A percentile compares a stretch with the other conserved stretches of the same genome.
These are phyloP conservation scores for Entomobrya proxima DNA, from an alignment of 2,888 invertebrate species.

Conservation along the genomic window DNA sequence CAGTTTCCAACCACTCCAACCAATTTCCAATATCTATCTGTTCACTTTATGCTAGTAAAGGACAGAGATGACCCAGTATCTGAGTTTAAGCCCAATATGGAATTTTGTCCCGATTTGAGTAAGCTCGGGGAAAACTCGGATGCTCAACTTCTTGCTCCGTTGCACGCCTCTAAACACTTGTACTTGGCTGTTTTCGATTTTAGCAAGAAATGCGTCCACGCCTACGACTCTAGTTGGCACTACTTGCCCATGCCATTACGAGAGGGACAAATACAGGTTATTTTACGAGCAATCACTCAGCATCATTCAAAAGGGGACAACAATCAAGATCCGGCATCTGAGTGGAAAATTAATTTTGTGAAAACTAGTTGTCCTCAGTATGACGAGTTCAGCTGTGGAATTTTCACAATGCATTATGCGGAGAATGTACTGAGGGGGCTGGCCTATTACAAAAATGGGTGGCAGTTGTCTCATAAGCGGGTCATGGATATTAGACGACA, in stretches of 20 bases:
- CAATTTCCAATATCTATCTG: constrained; percentile 24
- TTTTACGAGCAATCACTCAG: background rate
- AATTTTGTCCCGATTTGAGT: background rate
- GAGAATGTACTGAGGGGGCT: background rate
- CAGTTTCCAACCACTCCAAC: background rate
- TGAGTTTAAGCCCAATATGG: background rate
- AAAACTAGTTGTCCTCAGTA: constrained; percentile 23
- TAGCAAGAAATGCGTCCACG: background rate
- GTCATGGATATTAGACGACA: background rate
- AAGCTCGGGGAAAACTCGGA: background rate
- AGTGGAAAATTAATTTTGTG: constrained; percentile 20
- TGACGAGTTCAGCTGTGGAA: constrained; percentile 43
- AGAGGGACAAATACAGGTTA: background rate
- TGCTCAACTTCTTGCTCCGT: constrained; percentile 6
- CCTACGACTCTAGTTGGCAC: constrained; percentile 47
- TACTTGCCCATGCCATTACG: constrained; percentile 8
- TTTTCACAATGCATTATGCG: constrained; percentile 21
- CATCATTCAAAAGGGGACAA: background rate
- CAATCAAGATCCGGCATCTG: background rate
- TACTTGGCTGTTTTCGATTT: constrained; percentile 35
- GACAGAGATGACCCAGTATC: background rate
- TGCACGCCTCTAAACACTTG: constrained; percentile 21
- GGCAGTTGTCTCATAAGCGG: background rate
- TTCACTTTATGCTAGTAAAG: constrained; percentile 1
- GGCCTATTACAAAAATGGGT: background rate